Conservation (phyloP, 2,113 vertebrate genomes). For the Scomber japonicus region DNA sequence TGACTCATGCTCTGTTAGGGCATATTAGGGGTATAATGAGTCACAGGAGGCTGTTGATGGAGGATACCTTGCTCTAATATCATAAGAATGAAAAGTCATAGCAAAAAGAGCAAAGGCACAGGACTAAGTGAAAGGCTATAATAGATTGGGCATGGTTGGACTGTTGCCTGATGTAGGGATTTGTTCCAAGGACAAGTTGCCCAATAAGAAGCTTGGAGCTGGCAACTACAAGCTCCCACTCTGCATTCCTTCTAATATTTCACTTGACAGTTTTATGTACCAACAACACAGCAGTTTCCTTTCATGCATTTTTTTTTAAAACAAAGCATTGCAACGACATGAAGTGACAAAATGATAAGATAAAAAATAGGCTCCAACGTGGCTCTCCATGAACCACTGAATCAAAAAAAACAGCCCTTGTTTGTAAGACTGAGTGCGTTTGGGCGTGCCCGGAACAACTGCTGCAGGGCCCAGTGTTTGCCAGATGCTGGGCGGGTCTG, state of each 20-base stretch:
- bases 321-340: not conserved
- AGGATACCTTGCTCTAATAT: conserved; percentile 29
- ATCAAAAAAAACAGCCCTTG: conserved; percentile 35
- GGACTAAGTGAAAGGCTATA: not conserved
- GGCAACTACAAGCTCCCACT: not conserved
- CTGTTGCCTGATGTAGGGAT: not conserved
- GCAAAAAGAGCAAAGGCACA: not conserved
- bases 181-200: conserved; percentile 20
- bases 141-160: not conserved
- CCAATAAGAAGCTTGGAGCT: conserved; percentile 27
- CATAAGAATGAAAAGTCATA: not conserved
- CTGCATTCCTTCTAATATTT: not conserved
- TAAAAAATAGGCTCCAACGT: not conserved
- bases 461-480: conserved; percentile 45
- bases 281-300: not conserved
- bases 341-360: conserved; percentile 7
- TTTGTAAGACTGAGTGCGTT: conserved; percentile 41
- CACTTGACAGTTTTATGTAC: not conserved
- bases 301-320: not conserved
- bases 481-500: conserved; percentile 71
- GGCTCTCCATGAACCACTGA: not conserved
- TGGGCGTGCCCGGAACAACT: conserved; percentile 61
- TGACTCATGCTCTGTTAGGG: conserved; percentile 60
- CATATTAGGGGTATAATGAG: conserved; percentile 50
- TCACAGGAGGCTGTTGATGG: conserved; percentile 50